Evolutionary conservation across 2,888 invertebrate species (phyloP), one percentile per base, ranked within the genome.

Genomic region (Salticus scenicus): DNA sequence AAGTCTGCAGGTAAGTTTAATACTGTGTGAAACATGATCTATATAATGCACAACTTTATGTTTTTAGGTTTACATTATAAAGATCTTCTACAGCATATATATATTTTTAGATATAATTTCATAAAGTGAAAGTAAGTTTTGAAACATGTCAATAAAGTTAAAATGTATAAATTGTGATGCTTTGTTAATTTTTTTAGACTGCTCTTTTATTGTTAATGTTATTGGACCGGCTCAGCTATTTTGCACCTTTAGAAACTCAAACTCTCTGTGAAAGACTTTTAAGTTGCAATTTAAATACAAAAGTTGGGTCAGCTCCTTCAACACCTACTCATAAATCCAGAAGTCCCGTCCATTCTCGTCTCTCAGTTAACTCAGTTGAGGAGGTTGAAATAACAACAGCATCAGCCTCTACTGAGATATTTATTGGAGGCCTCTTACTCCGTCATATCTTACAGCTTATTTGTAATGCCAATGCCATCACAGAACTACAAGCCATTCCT

Each of bases 371-470:
- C 30, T 75, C 86, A 5, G 74, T 76, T 8, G 86, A 86, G 14
- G 86, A 86, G 12, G 37, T 12, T 12, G 80, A 86, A 1, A 20
- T 76, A 41, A 64, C 69, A 2, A n/a, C 51, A 24, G 80, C 76
- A 14, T 71, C 80, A 10, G 76, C 78, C 0, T 64, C 47, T 51
- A 76, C 74, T 79, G 89, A 83, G 87, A 73, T 73, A n/a, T 93
- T 93, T 87, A 91, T 95, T 27, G 94, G 95, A 0, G 94, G 94
- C 0, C 90, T 95, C 7, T 91, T 97, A 42, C 92, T 96, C 70
- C 94, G 95, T 33, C 95, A 95, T 89, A 93, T 96, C 71, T 94
- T 95, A 0, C 98, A 98, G 91, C 92, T 97, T 74, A 93, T 96
- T 51, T 94, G 94, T 89, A 97, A 97, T 90, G 96, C 94, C 0